Conservation (phyloP, 2,113 vertebrate genomes). For the Cervus canadensis region DNA sequence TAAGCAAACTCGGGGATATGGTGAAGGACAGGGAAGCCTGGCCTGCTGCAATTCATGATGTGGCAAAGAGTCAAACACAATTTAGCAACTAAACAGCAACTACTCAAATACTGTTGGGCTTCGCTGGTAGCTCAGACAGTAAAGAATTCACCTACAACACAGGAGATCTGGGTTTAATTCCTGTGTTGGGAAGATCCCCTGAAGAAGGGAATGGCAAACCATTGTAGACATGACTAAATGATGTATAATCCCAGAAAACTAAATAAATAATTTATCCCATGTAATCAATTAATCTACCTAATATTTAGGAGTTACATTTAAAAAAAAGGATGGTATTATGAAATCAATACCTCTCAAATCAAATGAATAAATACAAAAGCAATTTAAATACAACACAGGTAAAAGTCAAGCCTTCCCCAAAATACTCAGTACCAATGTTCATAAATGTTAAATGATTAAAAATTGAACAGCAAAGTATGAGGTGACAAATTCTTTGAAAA, state of each 20-base stretch:
- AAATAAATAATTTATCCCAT: neutral
- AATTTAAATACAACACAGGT: neutral
- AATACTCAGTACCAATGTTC: neutral
- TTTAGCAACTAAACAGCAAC: neutral
- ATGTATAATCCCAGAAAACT: neutral
- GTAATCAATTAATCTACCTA: neutral
- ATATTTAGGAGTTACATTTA: neutral
- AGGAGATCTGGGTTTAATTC: neutral
- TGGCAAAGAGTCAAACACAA: neutral
- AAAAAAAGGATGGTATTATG: neutral
- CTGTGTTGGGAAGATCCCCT: neutral
- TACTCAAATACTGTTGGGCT: neutral
- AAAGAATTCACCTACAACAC: neutral
- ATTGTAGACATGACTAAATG: neutral
- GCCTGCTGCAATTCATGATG: neutral
- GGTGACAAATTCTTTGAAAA: neutral
- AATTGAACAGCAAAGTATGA: neutral
- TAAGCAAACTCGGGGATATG: neutral
- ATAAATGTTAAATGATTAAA: neutral
- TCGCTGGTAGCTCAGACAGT: neutral
- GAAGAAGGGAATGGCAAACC: neutral
- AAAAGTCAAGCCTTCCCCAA: neutral
- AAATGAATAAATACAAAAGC: neutral
- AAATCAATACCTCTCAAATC: neutral
- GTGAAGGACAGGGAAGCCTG: neutral